Conservation (phyloP, 2,888 invertebrate species). For the Rhimphoctona megacephalus region DNA sequence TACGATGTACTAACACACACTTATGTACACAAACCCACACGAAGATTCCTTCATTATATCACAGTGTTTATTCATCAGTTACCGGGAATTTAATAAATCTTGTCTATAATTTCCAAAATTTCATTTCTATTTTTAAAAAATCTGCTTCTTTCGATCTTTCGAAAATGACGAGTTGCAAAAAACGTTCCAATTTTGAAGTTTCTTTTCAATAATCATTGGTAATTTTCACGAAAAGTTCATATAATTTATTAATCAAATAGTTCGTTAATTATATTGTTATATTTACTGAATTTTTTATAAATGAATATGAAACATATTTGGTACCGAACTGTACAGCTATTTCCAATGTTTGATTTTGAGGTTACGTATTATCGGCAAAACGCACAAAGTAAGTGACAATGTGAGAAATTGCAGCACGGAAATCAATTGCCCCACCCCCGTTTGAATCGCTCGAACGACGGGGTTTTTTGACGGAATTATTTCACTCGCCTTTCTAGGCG, state of each 20-base stretch:
- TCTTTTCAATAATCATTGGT: not conserved
- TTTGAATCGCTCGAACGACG: not conserved
- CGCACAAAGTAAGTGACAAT: not conserved
- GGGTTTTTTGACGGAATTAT: conserved; percentile 19
- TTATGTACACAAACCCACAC: too few relatives aligned
- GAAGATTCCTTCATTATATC: not conserved
- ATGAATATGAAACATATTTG: not conserved
- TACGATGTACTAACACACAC: not conserved
- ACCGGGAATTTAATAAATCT: not conserved
- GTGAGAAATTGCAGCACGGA: not conserved
- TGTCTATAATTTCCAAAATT: too few relatives aligned
- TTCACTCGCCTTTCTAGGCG: conserved; percentile 34
- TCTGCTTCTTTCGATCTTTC: not conserved
- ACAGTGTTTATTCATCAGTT: not conserved
- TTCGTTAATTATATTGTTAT: not conserved
- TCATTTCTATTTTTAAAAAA: not conserved
- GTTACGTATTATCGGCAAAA: not conserved
- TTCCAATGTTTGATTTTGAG: not conserved
- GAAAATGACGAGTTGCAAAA: not conserved
- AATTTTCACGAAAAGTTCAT: not conserved
- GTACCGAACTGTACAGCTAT: not conserved
- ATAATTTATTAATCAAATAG: not conserved
- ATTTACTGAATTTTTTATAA: not conserved
- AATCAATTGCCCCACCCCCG: not conserved
- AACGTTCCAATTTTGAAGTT: not conserved